These are phyloP conservation scores for Drosophila ficusphila DNA, from an alignment of 1,140 invertebrate species.

Conservation along the genomic window DNA sequence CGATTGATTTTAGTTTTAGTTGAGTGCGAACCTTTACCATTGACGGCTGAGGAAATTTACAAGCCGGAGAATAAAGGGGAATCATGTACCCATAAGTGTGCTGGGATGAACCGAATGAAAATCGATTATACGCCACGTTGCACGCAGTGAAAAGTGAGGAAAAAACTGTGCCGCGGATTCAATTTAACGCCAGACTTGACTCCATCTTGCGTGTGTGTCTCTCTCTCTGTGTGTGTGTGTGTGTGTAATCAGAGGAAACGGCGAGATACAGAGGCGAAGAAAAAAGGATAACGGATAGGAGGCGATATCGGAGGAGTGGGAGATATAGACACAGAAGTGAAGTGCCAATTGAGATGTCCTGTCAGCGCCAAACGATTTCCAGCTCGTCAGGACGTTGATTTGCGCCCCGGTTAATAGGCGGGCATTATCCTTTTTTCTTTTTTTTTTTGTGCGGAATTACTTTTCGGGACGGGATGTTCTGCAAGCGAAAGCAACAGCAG, in stretches of 20 bases:
- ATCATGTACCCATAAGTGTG: not conserved
- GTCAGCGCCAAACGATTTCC: constrained; percentile 27
- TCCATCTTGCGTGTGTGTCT: constrained; percentile 4
- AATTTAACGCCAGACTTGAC: constrained; percentile 74
- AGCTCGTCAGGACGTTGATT: constrained; percentile 25
- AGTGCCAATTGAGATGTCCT: constrained; percentile 57
- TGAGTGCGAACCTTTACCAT: constrained; percentile 36
- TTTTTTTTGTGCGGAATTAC: no score
- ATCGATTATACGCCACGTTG: constrained; percentile 81
- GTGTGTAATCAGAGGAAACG: constrained; percentile 12
- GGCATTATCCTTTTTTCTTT: constrained; percentile 5
- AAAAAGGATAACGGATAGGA: not conserved
- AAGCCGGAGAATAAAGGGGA: constrained; percentile 5
- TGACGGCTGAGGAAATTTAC: constrained; percentile 28
- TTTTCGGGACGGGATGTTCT: constrained; percentile 29
- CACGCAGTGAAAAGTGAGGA: constrained; percentile 40
- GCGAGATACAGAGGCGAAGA: not conserved
- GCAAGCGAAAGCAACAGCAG: constrained; percentile 58
- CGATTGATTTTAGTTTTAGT: constrained; percentile 77
- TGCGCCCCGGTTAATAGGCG: constrained; percentile 22
- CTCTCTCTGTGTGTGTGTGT: not conserved
- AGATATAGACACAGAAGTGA: not conserved
- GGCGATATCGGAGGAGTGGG: not conserved
- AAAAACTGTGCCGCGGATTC: constrained; percentile 44
- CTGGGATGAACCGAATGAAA: constrained; percentile 47